phyloP scores from a whole-genome alignment of 2,113 vertebrate species.

The Actinemys pallida region DNA sequence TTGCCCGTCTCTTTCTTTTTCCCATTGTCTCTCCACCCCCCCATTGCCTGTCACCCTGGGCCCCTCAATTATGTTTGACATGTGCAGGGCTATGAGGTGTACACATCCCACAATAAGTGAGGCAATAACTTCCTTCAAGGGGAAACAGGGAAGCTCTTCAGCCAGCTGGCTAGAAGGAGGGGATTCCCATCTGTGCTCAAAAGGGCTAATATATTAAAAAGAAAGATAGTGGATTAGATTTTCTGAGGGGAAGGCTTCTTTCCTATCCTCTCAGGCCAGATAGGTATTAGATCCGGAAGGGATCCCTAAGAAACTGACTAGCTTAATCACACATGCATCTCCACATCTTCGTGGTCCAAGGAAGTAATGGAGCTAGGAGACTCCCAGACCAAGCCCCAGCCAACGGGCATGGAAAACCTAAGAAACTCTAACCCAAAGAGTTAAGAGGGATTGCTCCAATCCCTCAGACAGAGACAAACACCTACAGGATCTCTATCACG shows the following conservation, averaged over 20 bases:
- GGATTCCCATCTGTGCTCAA: background rate
- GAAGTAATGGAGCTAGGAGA: background rate
- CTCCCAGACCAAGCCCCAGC: background rate
- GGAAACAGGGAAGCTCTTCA: background rate
- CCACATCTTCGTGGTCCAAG: background rate
- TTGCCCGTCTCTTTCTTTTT: background rate
- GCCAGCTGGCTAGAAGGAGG: background rate
- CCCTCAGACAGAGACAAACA: too few species aligned
- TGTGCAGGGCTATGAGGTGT: background rate
- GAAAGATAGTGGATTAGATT: conserved; percentile 35
- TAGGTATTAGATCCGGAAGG: background rate
- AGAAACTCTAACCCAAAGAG: background rate
- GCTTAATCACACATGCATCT: background rate
- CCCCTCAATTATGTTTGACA: background rate
- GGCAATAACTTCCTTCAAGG: background rate
- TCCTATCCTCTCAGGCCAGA: background rate
- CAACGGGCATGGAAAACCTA: background rate
- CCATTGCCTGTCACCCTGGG: background rate
- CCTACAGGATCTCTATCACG: too few species aligned
- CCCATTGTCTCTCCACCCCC: background rate
- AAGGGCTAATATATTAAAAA: conserved; percentile 54
- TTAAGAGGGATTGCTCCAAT: too few species aligned
- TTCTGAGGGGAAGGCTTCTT: conserved; percentile 20
- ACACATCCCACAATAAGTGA: background rate
- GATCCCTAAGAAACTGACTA: background rate